These are phyloP conservation scores for Apodemus agrarius DNA, from an alignment of 2,797 vertebrate species.

Conservation along the genomic window DNA sequence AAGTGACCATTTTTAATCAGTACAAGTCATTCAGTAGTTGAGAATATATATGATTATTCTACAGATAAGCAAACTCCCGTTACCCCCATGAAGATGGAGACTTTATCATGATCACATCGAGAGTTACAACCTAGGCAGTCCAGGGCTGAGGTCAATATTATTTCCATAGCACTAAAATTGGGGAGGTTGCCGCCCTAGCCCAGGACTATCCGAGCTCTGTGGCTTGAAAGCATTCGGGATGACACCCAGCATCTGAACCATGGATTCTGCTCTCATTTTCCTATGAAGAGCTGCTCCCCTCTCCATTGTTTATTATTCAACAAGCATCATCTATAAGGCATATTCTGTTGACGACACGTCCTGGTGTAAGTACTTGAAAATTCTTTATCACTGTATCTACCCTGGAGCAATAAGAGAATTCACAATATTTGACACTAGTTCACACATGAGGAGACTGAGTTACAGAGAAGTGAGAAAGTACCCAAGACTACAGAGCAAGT, in stretches of 20 bases:
- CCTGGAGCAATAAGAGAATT: neutral
- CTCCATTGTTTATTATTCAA: neutral
- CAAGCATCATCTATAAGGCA: neutral
- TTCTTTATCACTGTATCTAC: neutral
- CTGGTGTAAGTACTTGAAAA: neutral
- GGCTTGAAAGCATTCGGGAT: neutral
- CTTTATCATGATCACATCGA: neutral
- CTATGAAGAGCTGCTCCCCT: neutral
- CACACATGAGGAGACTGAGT: slow-evolving; percentile 24
- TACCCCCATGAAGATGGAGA: neutral
- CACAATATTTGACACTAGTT: neutral
- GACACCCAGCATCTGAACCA: neutral
- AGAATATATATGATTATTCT: neutral
- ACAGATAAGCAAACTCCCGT: neutral
- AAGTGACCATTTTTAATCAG: neutral
- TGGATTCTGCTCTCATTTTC: neutral
- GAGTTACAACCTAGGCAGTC: neutral
- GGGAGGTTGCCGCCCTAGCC: neutral
- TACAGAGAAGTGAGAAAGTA: neutral
- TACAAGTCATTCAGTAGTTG: neutral
- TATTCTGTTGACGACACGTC: neutral
- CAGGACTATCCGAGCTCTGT: neutral
- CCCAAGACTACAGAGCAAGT: neutral
- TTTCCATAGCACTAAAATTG: neutral
- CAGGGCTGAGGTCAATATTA: neutral